phyloP scores from a whole-genome alignment of 2,113 vertebrate genomes.

The Podarcis raffonei region DNA sequence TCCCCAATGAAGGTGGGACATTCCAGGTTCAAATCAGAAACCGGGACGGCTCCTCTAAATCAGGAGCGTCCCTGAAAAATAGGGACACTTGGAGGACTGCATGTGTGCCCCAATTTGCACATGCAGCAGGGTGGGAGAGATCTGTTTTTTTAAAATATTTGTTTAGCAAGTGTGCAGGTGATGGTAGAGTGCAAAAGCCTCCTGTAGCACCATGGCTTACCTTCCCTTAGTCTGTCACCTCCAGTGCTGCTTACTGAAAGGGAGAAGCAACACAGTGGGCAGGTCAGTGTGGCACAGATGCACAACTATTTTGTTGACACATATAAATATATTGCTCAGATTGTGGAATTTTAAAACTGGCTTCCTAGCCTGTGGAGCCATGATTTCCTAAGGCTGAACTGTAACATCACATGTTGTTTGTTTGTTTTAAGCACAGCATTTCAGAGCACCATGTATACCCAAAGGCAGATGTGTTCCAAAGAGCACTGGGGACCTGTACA shows the following conservation, averaged over 20 bases:
- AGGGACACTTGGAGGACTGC: no score
- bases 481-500: no score
- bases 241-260: no score
- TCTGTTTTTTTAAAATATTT: not conserved
- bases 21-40: no score
- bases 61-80: no score
- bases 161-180: not conserved
- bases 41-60: no score
- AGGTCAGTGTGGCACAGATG: no score
- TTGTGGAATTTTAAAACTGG: conserved; percentile 18
- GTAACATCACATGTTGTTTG: not conserved
- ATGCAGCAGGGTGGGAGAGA: not conserved
- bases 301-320: no score
- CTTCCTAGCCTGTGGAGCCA: conserved; percentile 4
- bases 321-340: not conserved
- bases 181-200: not conserved
- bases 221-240: not conserved
- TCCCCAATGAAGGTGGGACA: no score
- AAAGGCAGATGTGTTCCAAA: not conserved
- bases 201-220: not conserved
- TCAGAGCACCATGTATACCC: not conserved
- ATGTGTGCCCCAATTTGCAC: not conserved
- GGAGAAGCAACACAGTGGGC: no score
- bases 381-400: not conserved
- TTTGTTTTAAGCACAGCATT: not conserved